Conservation (phyloP, 2,888 invertebrate genomes). For the Catocala nupta region DNA sequence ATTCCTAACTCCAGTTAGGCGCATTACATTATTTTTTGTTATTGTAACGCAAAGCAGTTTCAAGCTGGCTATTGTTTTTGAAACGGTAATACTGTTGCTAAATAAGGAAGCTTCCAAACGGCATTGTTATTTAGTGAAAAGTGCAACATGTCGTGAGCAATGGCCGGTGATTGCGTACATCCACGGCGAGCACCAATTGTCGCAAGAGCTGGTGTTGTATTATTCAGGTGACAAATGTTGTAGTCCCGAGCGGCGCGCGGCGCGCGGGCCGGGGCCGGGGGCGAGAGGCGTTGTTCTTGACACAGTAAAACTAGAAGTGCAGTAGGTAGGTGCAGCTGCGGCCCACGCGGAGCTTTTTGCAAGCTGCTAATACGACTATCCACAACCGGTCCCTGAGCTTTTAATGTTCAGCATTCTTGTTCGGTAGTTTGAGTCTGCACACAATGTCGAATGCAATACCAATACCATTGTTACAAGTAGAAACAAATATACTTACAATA, state of each 20-base stretch:
- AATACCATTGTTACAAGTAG: conserved; percentile 1
- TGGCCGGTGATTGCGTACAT: conserved; percentile 57
- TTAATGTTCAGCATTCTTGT: conserved; percentile 52
- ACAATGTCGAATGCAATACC: background rate
- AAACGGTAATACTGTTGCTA: conserved; percentile 52
- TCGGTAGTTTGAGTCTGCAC: conserved; percentile 32
- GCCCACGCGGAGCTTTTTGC: conserved; percentile 85
- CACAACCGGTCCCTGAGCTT: conserved; percentile 63
- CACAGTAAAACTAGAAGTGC: conserved; percentile 87
- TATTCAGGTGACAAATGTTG: conserved; percentile 66
- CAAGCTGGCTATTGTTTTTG: conserved; percentile 45
- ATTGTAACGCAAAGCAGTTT: conserved; percentile 23
- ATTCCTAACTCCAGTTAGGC: conserved; percentile 25
- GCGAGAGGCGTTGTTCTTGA: conserved; percentile 86
- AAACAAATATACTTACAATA: background rate
- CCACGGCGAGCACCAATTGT: conserved; percentile 55
- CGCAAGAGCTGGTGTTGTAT: conserved; percentile 62
- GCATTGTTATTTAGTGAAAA: conserved; percentile 58
- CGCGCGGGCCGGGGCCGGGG: conserved; percentile 72
- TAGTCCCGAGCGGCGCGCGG: conserved; percentile 36
- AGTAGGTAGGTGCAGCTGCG: conserved; percentile 86
- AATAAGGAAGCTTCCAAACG: conserved; percentile 59
- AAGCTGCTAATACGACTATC: conserved; percentile 65
- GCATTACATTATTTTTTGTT: conserved; percentile 15
- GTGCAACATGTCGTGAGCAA: conserved; percentile 54